These are phyloP conservation scores for Aricia artaxerxes DNA, from an alignment of 2,888 invertebrate genomes.

Conservation along the genomic window DNA sequence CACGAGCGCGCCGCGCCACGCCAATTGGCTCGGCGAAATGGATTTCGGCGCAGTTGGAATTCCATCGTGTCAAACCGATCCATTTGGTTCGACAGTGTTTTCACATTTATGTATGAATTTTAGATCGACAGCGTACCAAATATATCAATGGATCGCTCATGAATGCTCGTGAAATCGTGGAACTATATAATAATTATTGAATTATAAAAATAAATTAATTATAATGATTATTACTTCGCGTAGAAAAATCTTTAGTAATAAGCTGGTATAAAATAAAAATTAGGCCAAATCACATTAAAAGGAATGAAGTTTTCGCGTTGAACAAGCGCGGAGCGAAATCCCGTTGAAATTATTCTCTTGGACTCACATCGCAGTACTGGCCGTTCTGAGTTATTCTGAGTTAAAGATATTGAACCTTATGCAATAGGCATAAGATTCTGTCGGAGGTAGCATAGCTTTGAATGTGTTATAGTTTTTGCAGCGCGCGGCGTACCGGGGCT, in stretches of 20 bases:
- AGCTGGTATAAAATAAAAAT: background rate
- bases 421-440: background rate
- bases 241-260: background rate
- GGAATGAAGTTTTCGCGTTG: background rate
- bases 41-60: too few relatives aligned
- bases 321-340: background rate
- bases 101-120: background rate
- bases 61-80: background rate
- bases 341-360: background rate
- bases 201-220: too few relatives aligned
- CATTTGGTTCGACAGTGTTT: background rate
- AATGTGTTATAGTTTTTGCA: constrained; percentile 5
- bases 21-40: too few relatives aligned
- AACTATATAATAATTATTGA: too few relatives aligned
- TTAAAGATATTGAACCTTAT: background rate
- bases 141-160: background rate
- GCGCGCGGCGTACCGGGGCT: background rate
- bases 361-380: background rate
- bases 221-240: background rate
- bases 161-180: too few relatives aligned
- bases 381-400: background rate
- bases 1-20: too few relatives aligned
- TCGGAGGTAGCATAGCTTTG: background rate
- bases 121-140: background rate
- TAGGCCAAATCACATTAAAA: background rate